phyloP scores from a whole-genome alignment of 2,113 vertebrate genomes.

The Actenoides lindsayi region DNA sequence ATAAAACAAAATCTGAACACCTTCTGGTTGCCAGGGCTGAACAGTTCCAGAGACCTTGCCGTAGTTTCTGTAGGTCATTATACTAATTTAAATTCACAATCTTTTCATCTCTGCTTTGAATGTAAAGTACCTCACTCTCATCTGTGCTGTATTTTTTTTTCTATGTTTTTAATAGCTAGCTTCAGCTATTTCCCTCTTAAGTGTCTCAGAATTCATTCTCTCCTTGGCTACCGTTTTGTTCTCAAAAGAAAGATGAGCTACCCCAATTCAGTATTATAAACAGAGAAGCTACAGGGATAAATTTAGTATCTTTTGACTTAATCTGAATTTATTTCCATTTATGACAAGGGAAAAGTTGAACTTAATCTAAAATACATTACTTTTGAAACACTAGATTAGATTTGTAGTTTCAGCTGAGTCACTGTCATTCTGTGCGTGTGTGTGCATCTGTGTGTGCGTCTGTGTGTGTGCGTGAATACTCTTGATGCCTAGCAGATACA shows the following conservation, averaged over 20 bases:
- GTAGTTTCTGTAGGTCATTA: slow-evolving; percentile 60
- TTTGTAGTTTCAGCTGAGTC: background rate
- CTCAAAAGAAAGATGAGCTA: background rate
- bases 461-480: rapidly evolving
- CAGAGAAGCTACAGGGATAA: background rate
- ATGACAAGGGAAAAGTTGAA: background rate
- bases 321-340: background rate
- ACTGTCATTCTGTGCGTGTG: background rate
- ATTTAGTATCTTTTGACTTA: background rate
- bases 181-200: slow-evolving; percentile 11
- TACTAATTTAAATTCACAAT: slow-evolving; percentile 58
- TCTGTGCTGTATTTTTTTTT: background rate
- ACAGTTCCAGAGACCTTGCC: slow-evolving; percentile 48
- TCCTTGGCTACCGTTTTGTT: background rate
- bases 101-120: slow-evolving; percentile 55
- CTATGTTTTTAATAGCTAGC: background rate
- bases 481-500: background rate
- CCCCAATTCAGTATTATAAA: background rate
- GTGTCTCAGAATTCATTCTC: background rate
- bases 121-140: slow-evolving; percentile 1
- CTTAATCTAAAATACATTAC: background rate
- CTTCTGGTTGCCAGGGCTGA: slow-evolving; percentile 30
- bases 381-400: background rate
- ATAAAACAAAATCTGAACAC: slow-evolving; percentile 24
- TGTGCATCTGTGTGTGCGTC: too few species aligned